Evolutionary conservation across 2,113 vertebrate genomes (phyloP).

Genomic region (Oryzias melastigma): DNA sequence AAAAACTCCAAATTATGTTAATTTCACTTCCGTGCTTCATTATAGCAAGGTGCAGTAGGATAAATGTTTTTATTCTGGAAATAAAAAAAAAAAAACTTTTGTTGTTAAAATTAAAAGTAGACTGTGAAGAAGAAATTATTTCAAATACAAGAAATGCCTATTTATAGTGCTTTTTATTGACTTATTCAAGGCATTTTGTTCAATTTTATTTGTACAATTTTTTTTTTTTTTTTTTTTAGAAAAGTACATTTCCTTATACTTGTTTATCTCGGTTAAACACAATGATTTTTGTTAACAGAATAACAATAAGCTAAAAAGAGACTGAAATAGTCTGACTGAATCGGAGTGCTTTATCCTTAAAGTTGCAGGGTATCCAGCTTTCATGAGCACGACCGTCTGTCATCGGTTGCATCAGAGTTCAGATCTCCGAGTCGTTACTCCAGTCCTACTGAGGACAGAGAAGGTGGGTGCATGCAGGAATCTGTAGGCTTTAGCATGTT

Average conservation of each 20-base stretch:
- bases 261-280: too few relatives aligned
- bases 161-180: too few relatives aligned
- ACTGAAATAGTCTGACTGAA: too few relatives aligned
- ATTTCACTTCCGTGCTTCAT: neutral
- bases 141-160: too few relatives aligned
- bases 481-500: neutral
- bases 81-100: neutral
- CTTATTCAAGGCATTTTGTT: too few relatives aligned
- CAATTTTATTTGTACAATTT: too few relatives aligned
- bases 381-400: constrained; percentile 93
- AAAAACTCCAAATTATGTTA: neutral
- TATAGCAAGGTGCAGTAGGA: neutral
- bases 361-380: constrained; percentile 86
- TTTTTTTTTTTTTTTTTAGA: too few relatives aligned
- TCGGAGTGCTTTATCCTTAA: too few relatives aligned
- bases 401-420: constrained; percentile 92
- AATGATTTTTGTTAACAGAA: too few relatives aligned
- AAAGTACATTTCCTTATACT: too few relatives aligned
- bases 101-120: neutral
- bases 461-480: constrained; percentile 76
- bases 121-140: too few relatives aligned
- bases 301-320: too few relatives aligned
- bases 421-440: constrained; percentile 96
- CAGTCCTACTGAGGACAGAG: constrained; percentile 94
- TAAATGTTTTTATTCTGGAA: neutral